Evolutionary conservation across 2,888 invertebrate genomes (phyloP), one percentile per base, ranked within the genome.

Genomic region (Acanthoscelides obtectus): DNA sequence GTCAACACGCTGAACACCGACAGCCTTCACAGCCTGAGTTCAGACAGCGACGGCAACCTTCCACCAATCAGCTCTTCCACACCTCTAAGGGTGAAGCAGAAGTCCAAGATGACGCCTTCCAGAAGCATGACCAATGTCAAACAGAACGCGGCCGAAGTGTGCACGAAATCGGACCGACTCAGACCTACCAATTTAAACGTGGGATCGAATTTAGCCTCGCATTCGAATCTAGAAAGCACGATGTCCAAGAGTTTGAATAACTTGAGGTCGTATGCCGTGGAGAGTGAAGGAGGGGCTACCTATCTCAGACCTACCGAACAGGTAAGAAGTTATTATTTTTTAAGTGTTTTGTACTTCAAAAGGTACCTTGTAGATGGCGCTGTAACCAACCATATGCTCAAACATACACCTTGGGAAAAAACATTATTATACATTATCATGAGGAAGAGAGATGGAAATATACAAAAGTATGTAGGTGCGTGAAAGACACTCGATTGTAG

Each of bases 1-100:
- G 89, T 91, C 0, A 88, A 90, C 76, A 89, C 90, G 0, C 85
- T 89, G 1, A 89, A 89, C 73, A 87, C 86, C 72, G 92, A 92
- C 78, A 92, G 92, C 76, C 87, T 89, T 80, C 91, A 91, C 76
- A 91, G 91, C 81, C 82, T 92, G 25, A 90, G 90, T 76, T 90
- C 90, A 66, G 91, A 91, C 79, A 90, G 90, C 4, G 91, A 91
- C 79, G 77, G 78, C 22, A 88, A 88, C 77, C 88, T 86, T 81
- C 77, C 76, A 22, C 89, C 89, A 0, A 80, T 88, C 74, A 86
- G 87, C 45, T 82, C 86, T 5, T 86, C 88, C 74, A 87, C 89
- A 78, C 89, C 89, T 77, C 77, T 80, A 27, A 84, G 82, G 75
- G 71, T 72, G 0, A 79, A 76, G 73, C 76, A 79, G 25, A 89